Evolutionary conservation across 2,888 invertebrate genomes (phyloP).

Genomic region (Sicus ferrugineus): DNA sequence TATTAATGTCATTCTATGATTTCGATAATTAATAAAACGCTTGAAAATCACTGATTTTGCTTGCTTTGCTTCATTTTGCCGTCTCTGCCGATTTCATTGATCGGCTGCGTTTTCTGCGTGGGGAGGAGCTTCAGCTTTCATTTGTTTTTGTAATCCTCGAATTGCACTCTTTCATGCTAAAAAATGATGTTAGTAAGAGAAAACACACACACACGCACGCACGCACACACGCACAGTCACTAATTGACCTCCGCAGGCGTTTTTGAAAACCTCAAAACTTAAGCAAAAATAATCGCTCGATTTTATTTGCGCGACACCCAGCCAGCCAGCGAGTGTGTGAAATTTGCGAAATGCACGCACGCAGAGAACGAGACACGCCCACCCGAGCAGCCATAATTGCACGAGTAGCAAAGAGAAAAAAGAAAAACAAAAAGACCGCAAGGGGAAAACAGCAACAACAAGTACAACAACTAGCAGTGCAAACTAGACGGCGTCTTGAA

Average conservation of each 20-base stretch:
- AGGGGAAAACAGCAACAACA: not conserved
- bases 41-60: not conserved
- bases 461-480: not conserved
- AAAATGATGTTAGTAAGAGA: no score
- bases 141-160: no score
- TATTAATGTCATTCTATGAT: slow-evolving; percentile 5
- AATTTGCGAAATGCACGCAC: slow-evolving; percentile 30
- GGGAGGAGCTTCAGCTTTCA: no score
- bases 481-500: not conserved
- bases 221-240: not conserved
- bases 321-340: slow-evolving; percentile 6
- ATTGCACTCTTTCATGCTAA: no score
- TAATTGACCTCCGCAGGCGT: not conserved
- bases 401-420: not conserved
- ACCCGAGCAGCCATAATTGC: not conserved
- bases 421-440: not conserved
- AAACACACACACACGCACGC: slow-evolving; percentile 1
- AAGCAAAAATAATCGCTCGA: slow-evolving; percentile 6
- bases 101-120: no score
- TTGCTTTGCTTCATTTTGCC: no score
- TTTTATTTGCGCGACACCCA: slow-evolving; percentile 17
- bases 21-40: not conserved
- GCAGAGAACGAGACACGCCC: not conserved
- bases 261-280: slow-evolving; percentile 3
- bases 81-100: no score